Evolutionary conservation across 1,140 invertebrate species (phyloP).

Genomic region (Drosophila pseudoananassae): DNA sequence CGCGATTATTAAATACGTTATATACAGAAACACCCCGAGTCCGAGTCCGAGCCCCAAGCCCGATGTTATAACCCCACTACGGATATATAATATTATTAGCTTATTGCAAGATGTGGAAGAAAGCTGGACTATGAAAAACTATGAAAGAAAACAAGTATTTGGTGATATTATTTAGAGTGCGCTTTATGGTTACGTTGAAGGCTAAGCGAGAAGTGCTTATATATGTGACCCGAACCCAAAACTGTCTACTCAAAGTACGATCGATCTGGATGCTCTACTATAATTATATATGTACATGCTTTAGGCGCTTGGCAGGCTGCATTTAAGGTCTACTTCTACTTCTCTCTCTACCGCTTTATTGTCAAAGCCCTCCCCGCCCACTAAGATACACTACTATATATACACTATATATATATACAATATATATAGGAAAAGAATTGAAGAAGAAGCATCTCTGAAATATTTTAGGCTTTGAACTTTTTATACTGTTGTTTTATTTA

Average conservation of each 20-base stretch:
- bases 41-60: not conserved
- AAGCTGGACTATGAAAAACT: conserved; percentile 10
- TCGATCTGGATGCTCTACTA: conserved; percentile 16
- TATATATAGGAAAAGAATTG: not conserved
- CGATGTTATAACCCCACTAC: conserved; percentile 29
- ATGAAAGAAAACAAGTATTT: conserved; percentile 56
- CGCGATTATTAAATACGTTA: conserved; percentile 52
- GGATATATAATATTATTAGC: conserved; percentile 33
- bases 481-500: conserved; percentile 75
- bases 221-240: conserved; percentile 23
- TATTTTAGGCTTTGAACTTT: conserved; percentile 52
- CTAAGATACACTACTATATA: not conserved
- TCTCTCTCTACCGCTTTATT: conserved; percentile 30
- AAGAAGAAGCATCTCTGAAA: conserved; percentile 16
- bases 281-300: conserved; percentile 13
- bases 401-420: conserved; percentile 3
- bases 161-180: conserved; percentile 83
- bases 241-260: conserved; percentile 53
- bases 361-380: conserved; percentile 29
- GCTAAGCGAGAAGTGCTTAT: conserved; percentile 53
- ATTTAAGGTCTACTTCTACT: conserved; percentile 29
- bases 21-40: not conserved
- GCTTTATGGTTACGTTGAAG: conserved; percentile 63
- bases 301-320: conserved; percentile 42
- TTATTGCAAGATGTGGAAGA: conserved; percentile 21